Percentiles rank a stretch among this genome's conserved stretches.
Evolutionary conservation across 2,888 invertebrate species (phyloP).

Genomic region (Tricholauxania praeusta): DNA sequence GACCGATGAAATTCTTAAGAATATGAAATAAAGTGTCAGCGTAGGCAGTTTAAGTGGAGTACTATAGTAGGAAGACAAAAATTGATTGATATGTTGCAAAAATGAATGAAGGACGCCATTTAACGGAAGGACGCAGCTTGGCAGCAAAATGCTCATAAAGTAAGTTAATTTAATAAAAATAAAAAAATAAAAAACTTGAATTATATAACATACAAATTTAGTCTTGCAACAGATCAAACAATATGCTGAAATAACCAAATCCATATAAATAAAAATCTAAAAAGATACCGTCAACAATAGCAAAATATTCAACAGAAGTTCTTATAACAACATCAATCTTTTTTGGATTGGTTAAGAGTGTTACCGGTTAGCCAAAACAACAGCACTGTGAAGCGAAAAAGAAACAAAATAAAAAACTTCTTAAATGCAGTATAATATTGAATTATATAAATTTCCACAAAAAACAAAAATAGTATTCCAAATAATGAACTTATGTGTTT

Average conservation of each 20-base stretch:
- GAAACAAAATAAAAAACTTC: constrained; percentile 35
- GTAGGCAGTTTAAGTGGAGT: constrained; percentile 32
- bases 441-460: constrained; percentile 48
- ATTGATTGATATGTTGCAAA: constrained; percentile 37
- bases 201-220: constrained; percentile 14
- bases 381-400: constrained; percentile 20
- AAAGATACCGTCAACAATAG: constrained; percentile 41
- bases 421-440: constrained; percentile 44
- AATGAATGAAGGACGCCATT: not conserved
- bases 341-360: too few relatives aligned
- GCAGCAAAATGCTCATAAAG: too few relatives aligned
- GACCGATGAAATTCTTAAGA: constrained; percentile 67
- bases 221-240: constrained; percentile 39
- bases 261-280: constrained; percentile 38
- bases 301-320: not conserved
- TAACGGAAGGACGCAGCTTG: too few relatives aligned
- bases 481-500: constrained; percentile 48
- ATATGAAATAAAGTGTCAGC: constrained; percentile 62
- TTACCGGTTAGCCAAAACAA: constrained; percentile 30
- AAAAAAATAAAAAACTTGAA: constrained; percentile 13
- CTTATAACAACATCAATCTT: too few relatives aligned
- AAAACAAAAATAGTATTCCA: constrained; percentile 42
- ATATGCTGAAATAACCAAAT: constrained; percentile 35
- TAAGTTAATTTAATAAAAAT: too few relatives aligned
- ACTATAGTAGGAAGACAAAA: not conserved